Evolutionary conservation across 2,888 invertebrate species (phyloP), one percentile per base, ranked within the genome.

Genomic region (Galeruca laticollis): DNA sequence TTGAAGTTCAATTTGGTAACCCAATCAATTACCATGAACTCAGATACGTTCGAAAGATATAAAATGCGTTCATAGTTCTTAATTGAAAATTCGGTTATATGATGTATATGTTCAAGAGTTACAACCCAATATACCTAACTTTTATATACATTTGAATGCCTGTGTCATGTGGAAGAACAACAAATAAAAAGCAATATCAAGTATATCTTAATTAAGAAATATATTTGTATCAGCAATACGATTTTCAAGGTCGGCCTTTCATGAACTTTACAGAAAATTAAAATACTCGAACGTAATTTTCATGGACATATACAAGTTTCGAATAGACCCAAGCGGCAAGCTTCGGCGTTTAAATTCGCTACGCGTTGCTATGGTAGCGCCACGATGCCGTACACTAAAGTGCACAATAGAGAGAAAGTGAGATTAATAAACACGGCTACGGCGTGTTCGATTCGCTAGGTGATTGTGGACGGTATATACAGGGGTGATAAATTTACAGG

Each of bases 341-440:
- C 64, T 57, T 52, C 60, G 61, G 64, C 51, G 71, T 77, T 79
- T 74, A 74, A 75, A 77, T 75, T 71, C 65, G 71, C 69, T 67
- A 40, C 68, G 68, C 70, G 82, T 82, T 80, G 75, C 81, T 79
- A 82, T 81, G 81, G 80, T 74, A 79, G 77, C 82, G 71, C 40
- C 81, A 69, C 60, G 67, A 71, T 71, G 71, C 74, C 77, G 77
- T 80, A 80, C 76, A 76, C 77, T 77, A 77, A 81, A 81, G 78
- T 79, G 81, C 80, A 80, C 78, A 81, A 75, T 74, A 75, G 74
- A 80, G 81, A 79, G 82, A 83, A 83, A 83, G 83, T 82, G 82
- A 82, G 82, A 82, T 82, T 82, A 82, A 82, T 83, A 83, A 83
- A 83, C 82, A 84, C 81, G 83, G 81, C 80, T 82, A 84, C 81